Evolutionary conservation across 2,113 vertebrate genomes (phyloP).

Genomic region (Cryptomyrus ogoouensis): DNA sequence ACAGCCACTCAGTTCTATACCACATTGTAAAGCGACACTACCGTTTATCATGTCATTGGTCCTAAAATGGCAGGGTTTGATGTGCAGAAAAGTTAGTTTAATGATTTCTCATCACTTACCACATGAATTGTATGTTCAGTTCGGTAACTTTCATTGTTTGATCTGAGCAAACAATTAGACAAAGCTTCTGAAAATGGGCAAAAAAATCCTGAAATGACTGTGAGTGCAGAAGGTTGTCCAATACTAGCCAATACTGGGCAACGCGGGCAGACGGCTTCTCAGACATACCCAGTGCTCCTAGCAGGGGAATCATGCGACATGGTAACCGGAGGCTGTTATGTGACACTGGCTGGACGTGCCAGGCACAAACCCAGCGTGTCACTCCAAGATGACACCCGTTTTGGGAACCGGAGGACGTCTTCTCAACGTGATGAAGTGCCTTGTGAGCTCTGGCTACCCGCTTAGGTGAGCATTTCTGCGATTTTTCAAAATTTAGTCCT

Average conservation of each 20-base stretch:
- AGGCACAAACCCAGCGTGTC: neutral
- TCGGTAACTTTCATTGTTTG: neutral
- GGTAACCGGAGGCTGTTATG: neutral
- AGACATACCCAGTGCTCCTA: neutral
- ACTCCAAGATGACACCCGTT: conserved; percentile 26
- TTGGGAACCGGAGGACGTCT: conserved; percentile 14
- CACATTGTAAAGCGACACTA: neutral
- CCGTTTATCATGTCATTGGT: neutral
- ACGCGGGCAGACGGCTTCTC: neutral
- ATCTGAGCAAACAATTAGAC: neutral
- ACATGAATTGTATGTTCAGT: neutral
- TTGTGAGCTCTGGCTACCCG: neutral
- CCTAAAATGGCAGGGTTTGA: neutral
- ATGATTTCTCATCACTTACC: neutral
- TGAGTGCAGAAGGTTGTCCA: neutral
- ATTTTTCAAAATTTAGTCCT: neutral
- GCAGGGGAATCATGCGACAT: neutral
- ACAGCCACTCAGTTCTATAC: neutral
- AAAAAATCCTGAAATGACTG: neutral
- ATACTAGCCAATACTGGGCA: neutral
- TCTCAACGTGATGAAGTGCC: conserved; percentile 17
- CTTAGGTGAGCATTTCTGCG: conserved; percentile 31
- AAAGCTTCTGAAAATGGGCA: neutral
- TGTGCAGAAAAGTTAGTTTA: neutral
- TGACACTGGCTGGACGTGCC: neutral